Percentiles rank a stretch among this genome's conserved stretches.
Conservation (phyloP, 1,140 invertebrate species). For the Teleopsis dalmanni region DNA sequence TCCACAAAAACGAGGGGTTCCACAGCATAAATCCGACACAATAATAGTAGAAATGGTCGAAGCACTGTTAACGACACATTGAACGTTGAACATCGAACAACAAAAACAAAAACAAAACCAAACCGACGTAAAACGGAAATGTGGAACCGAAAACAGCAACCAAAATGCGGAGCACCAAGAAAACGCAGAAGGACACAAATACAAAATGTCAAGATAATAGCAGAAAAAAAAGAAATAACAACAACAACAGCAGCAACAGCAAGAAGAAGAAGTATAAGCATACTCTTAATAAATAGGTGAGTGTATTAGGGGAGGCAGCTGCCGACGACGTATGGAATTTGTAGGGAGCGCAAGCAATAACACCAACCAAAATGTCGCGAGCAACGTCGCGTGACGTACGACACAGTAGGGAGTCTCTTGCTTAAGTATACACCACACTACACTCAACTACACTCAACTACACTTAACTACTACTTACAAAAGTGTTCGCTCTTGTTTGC, state of each 20-base stretch:
- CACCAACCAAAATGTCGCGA: conserved; percentile 10
- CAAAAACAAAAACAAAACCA: too few species aligned
- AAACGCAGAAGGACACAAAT: background rate
- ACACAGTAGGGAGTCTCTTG: background rate
- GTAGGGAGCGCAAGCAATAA: background rate
- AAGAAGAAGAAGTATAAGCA: background rate
- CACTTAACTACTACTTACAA: too few species aligned
- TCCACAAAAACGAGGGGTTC: conserved; percentile 4
- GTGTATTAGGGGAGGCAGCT: background rate
- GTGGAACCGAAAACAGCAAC: conserved; percentile 4
- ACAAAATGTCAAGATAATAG: background rate
- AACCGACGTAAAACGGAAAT: background rate
- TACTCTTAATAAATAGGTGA: background rate
- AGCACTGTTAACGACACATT: too few species aligned
- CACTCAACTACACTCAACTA: background rate
- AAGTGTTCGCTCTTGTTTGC: too few species aligned
- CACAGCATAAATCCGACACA: conserved; percentile 1
- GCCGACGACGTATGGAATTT: background rate
- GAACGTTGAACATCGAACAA: too few species aligned
- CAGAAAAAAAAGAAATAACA: background rate
- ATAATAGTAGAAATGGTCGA: background rate
- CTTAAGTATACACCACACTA: too few species aligned
- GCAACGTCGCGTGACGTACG: conserved; percentile 2
- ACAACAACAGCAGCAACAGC: background rate
- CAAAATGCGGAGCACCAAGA: conserved; percentile 9